These are phyloP conservation scores for Oncorhynchus mykiss DNA, from an alignment of 2,113 vertebrate genomes.

Conservation along the genomic window DNA sequence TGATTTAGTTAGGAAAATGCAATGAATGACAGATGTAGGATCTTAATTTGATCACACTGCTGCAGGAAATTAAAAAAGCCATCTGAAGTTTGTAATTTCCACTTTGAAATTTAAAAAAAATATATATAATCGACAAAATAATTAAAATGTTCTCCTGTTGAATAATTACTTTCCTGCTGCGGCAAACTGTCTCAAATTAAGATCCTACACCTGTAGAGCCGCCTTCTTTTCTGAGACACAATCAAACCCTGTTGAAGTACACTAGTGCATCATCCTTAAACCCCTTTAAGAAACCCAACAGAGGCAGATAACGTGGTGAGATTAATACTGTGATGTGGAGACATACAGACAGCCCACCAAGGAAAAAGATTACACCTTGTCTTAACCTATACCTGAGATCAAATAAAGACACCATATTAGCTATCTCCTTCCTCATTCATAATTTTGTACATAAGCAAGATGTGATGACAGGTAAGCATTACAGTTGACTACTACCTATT, in stretches of 20 bases:
- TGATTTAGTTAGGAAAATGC: neutral
- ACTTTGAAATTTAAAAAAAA: no score
- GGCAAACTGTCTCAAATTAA: no score
- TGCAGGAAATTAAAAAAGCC: no score
- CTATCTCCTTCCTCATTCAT: neutral
- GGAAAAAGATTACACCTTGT: neutral
- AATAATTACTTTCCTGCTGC: no score
- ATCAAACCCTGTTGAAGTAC: neutral
- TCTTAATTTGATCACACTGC: no score
- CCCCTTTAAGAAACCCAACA: neutral
- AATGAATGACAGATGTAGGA: neutral
- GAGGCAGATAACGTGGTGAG: neutral
- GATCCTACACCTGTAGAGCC: neutral
- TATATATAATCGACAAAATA: no score
- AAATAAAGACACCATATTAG: neutral
- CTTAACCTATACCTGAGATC: constrained; percentile 40
- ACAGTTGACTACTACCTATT: neutral
- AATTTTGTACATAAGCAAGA: neutral
- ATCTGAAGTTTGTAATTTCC: no score
- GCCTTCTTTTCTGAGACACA: neutral
- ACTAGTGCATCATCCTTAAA: neutral
- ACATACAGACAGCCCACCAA: neutral
- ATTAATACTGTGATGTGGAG: neutral
- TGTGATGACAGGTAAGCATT: neutral
- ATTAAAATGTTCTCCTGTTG: no score